Evolutionary conservation across 2,797 vertebrate genomes (phyloP).

Genomic region (Paratrypauchen microcephalus): DNA sequence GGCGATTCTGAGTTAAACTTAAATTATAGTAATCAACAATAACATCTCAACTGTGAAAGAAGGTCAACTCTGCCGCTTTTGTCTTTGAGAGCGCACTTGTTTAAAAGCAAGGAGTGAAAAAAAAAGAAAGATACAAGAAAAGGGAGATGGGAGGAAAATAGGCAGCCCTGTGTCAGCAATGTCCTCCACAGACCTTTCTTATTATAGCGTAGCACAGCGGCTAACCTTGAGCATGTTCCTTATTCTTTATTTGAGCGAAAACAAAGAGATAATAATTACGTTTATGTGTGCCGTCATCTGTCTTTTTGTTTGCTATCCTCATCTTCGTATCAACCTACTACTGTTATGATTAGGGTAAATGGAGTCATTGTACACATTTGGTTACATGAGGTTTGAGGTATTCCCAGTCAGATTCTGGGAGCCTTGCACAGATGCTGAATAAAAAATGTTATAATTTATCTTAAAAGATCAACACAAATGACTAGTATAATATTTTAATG

Average conservation of each 20-base stretch:
- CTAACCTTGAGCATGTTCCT: conserved; percentile 70
- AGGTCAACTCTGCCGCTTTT: conserved; percentile 79
- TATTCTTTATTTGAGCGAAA: conserved; percentile 45
- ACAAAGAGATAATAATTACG: conserved; percentile 52
- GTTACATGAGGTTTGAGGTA: neutral
- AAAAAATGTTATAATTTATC: neutral
- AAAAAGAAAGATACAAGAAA: conserved; percentile 13
- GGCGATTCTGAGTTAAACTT: conserved; percentile 81
- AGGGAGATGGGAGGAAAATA: conserved; percentile 28
- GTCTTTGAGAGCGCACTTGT: conserved; percentile 88
- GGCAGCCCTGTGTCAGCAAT: conserved; percentile 62
- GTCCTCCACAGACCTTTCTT: conserved; percentile 72
- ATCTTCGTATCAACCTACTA: conserved; percentile 40
- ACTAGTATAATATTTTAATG: too few species aligned
- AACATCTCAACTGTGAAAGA: conserved; percentile 86
- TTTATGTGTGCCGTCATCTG: conserved; percentile 35
- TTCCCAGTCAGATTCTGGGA: neutral
- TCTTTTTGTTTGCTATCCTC: conserved; percentile 43
- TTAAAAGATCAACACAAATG: neutral
- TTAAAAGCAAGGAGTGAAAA: conserved; percentile 70
- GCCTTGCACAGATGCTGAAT: too few species aligned
- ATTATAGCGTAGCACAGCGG: conserved; percentile 51
- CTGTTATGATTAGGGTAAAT: conserved; percentile 4
- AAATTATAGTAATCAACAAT: conserved; percentile 87
- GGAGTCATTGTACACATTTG: neutral